phyloP scores from a whole-genome alignment of 2,888 invertebrate species.

The Eucriotettix oculatus region DNA sequence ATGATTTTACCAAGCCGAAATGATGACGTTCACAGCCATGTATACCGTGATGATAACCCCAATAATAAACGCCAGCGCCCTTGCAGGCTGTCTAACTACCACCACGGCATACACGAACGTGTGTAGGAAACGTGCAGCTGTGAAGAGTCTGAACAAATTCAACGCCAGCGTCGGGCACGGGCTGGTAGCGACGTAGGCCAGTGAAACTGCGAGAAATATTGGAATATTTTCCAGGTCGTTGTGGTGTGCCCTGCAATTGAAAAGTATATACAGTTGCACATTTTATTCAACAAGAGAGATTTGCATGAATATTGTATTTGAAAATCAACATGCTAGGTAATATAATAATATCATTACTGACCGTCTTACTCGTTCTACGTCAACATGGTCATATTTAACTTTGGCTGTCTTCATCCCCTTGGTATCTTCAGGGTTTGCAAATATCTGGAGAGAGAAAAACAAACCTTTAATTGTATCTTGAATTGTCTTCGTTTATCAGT shows the following conservation, averaged over 20 bases:
- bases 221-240: constrained; percentile 60
- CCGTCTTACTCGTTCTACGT: background rate
- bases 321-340: too few relatives aligned
- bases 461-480: background rate
- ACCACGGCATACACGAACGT: constrained; percentile 45
- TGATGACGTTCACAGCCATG: constrained; percentile 24
- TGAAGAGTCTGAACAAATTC: constrained; percentile 37
- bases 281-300: background rate
- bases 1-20: background rate
- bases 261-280: background rate
- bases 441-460: background rate
- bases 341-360: background rate
- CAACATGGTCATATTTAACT: background rate
- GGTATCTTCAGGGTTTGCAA: background rate
- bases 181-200: constrained; percentile 40
- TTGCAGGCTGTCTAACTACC: constrained; percentile 40
- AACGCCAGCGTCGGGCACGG: constrained; percentile 34
- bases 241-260: constrained; percentile 40
- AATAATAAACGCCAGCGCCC: constrained; percentile 28
- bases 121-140: constrained; percentile 38
- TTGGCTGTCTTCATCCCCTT: background rate
- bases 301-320: background rate
- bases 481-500: too few relatives aligned
- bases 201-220: constrained; percentile 41
- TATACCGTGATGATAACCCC: constrained; percentile 29